Conservation (phyloP, 2,797 vertebrate species). For the Argya squamiceps region DNA sequence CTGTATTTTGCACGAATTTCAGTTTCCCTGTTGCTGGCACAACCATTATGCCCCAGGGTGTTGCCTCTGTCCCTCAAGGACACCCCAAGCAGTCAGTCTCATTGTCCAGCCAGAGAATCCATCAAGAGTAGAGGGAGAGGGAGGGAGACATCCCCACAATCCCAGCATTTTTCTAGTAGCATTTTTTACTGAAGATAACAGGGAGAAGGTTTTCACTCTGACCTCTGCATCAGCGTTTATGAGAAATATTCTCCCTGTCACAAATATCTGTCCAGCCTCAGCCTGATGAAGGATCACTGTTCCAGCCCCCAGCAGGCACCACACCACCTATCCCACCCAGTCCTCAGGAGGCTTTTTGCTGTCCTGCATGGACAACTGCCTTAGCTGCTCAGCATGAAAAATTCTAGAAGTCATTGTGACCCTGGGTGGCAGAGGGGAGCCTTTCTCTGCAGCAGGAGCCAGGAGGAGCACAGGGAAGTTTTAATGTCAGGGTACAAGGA, state of each 20-base stretch:
- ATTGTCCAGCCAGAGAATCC: neutral
- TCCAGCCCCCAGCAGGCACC: neutral
- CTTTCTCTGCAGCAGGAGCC: neutral
- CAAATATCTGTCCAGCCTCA: neutral
- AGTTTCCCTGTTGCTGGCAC: neutral
- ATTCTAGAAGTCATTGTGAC: fast-evolving
- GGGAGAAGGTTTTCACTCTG: neutral
- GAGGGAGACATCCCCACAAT: neutral
- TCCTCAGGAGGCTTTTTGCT: neutral
- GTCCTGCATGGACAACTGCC: neutral
- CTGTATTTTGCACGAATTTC: neutral
- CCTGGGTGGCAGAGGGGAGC: neutral
- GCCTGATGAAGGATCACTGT: neutral
- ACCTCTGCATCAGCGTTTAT: neutral
- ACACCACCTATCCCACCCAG: neutral
- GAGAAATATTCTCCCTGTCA: neutral
- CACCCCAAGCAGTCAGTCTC: neutral
- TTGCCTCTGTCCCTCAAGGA: neutral
- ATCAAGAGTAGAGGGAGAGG: neutral
- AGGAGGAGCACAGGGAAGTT: neutral
- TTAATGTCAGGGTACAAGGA: neutral
- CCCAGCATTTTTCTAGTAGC: neutral
- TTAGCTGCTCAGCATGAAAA: neutral
- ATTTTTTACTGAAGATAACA: neutral
- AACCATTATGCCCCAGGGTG: neutral